Conservation (phyloP, 2,113 vertebrate species). For the Chelonoidis abingdonii region DNA sequence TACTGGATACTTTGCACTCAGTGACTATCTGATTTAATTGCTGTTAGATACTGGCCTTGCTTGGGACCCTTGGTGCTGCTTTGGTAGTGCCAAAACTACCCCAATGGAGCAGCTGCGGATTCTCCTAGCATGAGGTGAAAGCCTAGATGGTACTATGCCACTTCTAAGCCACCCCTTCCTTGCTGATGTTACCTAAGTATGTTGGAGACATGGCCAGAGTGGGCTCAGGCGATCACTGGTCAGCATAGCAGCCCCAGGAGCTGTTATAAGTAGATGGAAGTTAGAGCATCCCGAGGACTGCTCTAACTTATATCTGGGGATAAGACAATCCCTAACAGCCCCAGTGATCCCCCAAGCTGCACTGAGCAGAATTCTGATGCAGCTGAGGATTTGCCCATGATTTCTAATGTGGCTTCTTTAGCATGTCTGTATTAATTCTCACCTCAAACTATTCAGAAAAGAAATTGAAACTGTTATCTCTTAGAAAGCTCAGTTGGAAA, state of each 20-base stretch:
- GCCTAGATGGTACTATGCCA: not conserved
- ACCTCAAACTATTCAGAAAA: not conserved
- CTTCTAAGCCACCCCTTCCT: not conserved
- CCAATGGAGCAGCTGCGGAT: not conserved
- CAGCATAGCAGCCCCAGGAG: not conserved
- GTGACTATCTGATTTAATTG: not conserved
- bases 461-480: not conserved
- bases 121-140: not conserved
- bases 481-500: not conserved
- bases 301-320: not conserved
- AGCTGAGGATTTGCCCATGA: not conserved
- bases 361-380: not conserved
- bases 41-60: not conserved
- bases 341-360: not conserved
- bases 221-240: not conserved
- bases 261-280: not conserved
- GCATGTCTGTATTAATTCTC: not conserved
- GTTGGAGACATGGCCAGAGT: not conserved
- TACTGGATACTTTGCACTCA: not conserved
- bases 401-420: accelerated
- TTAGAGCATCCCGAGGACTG: not conserved
- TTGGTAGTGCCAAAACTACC: not conserved
- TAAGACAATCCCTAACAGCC: not conserved
- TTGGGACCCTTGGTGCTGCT: not conserved
- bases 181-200: not conserved